phyloP scores from a whole-genome alignment of 2,113 vertebrate genomes.

The Herpetotheres cachinnans region DNA sequence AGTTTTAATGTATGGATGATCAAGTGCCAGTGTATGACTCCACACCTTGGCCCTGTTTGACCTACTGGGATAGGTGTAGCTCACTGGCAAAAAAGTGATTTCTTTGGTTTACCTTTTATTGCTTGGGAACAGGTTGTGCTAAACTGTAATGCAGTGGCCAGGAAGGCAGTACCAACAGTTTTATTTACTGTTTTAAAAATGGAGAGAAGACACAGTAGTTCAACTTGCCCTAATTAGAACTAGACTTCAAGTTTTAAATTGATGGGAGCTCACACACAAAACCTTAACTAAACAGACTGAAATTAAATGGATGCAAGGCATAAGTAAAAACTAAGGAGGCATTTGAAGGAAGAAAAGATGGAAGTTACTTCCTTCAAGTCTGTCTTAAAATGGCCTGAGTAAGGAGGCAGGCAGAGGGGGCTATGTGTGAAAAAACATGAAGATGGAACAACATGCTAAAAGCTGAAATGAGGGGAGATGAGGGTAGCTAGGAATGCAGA shows the following conservation, averaged over 20 bases:
- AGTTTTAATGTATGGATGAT: not conserved
- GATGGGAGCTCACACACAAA: not conserved
- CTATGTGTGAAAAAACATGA: not conserved
- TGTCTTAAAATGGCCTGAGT: not conserved
- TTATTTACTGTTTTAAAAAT: not conserved
- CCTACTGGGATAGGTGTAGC: not conserved
- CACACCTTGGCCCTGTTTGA: not conserved
- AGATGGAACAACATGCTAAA: not conserved
- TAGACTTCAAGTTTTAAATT: not conserved
- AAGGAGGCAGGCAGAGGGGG: not conserved
- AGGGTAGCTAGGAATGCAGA: not conserved
- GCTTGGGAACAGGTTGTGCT: not conserved
- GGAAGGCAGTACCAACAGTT: not conserved
- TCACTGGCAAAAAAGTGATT: not conserved
- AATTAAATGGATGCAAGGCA: not conserved
- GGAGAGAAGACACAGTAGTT: not conserved
- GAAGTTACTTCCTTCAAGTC: not conserved
- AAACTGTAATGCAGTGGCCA: not conserved
- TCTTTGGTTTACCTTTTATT: not conserved
- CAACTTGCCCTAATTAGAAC: not conserved
- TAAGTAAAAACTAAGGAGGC: not conserved
- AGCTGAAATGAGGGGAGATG: not conserved
- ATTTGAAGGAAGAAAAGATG: not conserved
- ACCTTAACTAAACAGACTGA: not conserved
- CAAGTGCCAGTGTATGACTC: not conserved